A percentile compares a stretch with the other conserved stretches of the same genome.
Evolutionary conservation across 2,797 vertebrate genomes (phyloP).

Genomic region (Aphelocoma californica): DNA sequence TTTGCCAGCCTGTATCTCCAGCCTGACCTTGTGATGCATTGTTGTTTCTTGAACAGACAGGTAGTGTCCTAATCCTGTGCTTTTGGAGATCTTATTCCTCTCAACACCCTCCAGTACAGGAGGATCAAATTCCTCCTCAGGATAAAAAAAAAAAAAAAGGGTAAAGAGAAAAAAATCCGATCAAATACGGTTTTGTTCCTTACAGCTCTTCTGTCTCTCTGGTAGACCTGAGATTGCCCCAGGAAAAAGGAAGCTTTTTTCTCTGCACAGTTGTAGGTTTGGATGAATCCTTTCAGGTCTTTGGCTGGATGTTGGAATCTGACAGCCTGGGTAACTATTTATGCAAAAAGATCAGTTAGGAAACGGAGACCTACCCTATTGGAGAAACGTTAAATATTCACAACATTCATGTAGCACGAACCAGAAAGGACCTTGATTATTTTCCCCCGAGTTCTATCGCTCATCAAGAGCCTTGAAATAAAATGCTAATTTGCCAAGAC

Average conservation of each 20-base stretch:
- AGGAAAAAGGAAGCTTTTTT: not conserved
- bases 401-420: not conserved
- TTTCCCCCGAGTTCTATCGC: not conserved
- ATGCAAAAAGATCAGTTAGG: not conserved
- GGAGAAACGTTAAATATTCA: conserved; percentile 8
- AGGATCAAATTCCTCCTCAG: not conserved
- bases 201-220: not conserved
- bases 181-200: not conserved
- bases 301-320: not conserved
- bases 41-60: not conserved
- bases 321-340: not conserved
- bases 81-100: not conserved
- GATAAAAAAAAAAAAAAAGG: fast-evolving
- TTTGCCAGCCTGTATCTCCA: not conserved
- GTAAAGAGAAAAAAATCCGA: not conserved
- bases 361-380: not conserved
- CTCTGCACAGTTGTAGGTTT: not conserved
- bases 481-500: conserved; percentile 6
- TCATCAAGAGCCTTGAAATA: not conserved
- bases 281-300: not conserved
- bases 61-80: not conserved
- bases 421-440: not conserved
- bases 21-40: not conserved
- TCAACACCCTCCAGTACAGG: not conserved
- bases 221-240: not conserved